These are phyloP conservation scores for Cantharis nigra DNA, from an alignment of 2,888 invertebrate genomes.

Conservation along the genomic window DNA sequence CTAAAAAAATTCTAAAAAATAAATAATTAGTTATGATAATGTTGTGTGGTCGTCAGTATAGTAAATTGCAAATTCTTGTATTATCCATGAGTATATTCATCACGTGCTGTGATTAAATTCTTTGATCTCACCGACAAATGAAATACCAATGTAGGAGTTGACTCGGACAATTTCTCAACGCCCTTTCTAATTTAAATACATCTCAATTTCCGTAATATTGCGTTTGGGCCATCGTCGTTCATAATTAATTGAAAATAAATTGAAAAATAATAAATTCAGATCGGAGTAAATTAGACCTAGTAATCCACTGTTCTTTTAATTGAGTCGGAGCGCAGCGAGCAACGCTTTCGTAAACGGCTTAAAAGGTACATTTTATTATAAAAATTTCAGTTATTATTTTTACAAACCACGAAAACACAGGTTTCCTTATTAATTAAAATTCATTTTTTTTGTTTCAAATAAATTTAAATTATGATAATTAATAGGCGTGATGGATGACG, in stretches of 20 bases:
- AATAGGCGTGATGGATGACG: no score
- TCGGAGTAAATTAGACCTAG: background rate
- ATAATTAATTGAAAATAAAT: background rate
- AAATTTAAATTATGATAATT: no score
- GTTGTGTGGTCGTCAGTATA: conserved; percentile 31
- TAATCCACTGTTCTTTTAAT: background rate
- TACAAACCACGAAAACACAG: no score
- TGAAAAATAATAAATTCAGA: background rate
- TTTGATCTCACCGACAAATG: conserved; percentile 34
- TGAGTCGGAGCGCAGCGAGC: background rate
- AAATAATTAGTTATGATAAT: conserved; percentile 11
- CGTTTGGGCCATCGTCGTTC: conserved; percentile 13
- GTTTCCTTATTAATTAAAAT: no score
- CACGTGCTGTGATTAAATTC: conserved; percentile 28
- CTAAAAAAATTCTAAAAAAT: background rate
- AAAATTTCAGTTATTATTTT: no score
- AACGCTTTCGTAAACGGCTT: no score
- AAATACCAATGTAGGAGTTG: conserved; percentile 27
- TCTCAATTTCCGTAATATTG: conserved; percentile 21
- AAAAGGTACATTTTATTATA: no score
- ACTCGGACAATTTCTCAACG: conserved; percentile 17
- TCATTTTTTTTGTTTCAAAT: no score
- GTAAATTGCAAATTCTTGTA: conserved; percentile 38
- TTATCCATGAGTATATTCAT: conserved; percentile 31
- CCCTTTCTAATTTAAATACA: conserved; percentile 28